A percentile compares a stretch with the other conserved stretches of the same genome.
Conservation (phyloP, 2,113 vertebrate genomes). For the Sula dactylatra region DNA sequence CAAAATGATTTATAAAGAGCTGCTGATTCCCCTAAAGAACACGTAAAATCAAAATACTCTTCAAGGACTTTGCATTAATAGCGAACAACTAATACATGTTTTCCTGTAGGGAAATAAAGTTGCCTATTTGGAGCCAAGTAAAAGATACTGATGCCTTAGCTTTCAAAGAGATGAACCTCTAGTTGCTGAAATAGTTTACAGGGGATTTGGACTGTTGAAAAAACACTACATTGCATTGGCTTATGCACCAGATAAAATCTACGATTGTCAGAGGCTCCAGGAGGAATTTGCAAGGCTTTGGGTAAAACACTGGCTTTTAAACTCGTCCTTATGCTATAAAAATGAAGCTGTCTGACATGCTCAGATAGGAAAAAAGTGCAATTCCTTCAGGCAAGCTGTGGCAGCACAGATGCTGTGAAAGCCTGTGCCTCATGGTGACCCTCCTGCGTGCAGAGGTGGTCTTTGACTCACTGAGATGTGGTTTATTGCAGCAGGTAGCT, state of each 20-base stretch:
- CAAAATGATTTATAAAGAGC: background rate
- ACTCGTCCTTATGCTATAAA: background rate
- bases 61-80: background rate
- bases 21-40: background rate
- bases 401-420: background rate
- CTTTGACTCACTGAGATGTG: fast-evolving
- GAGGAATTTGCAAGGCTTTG: background rate
- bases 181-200: background rate
- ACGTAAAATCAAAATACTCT: background rate
- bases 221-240: background rate
- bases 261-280: background rate
- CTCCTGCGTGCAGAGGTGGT: fast-evolving
- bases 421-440: fast-evolving
- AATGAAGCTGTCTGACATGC: background rate
- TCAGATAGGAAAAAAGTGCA: background rate
- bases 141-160: background rate
- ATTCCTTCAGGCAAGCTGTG: background rate
- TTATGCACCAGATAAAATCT: background rate
- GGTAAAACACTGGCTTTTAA: background rate
- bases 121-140: background rate
- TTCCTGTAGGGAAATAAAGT: background rate
- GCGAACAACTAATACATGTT: background rate
- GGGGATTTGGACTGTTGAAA: background rate
- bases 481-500: background rate
- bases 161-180: background rate